phyloP scores from a whole-genome alignment of 2,113 vertebrate genomes.

The Pituophis catenifer region DNA sequence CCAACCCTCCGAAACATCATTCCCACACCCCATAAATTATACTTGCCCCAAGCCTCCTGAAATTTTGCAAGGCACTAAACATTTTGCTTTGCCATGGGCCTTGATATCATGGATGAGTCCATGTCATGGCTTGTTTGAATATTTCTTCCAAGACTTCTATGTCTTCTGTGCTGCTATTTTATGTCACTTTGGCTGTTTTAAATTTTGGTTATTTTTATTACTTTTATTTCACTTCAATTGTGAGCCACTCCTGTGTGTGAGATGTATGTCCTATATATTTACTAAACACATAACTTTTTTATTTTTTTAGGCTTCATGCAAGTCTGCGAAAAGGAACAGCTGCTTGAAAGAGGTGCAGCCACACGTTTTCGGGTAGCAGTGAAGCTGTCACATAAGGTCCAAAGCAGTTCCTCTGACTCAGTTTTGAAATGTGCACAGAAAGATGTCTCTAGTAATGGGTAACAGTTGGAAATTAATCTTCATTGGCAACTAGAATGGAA shows the following conservation, averaged over 20 bases:
- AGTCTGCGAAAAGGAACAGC: not conserved
- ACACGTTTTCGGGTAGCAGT: not conserved
- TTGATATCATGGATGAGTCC: not conserved
- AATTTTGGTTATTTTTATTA: not conserved
- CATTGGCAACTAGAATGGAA: conserved; percentile 28
- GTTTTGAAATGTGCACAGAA: not conserved
- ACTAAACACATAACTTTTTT: not conserved
- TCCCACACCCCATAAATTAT: not conserved
- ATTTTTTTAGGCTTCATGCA: not conserved
- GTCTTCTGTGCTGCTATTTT: not conserved
- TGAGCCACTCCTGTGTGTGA: not conserved
- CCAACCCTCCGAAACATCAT: not conserved
- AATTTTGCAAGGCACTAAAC: not conserved
- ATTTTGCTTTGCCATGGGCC: not conserved
- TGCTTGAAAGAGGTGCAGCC: not conserved
- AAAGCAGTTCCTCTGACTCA: not conserved
- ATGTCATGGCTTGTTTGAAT: not conserved
- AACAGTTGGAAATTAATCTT: conserved; percentile 33
- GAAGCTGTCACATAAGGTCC: not conserved
- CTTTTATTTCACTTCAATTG: not conserved
- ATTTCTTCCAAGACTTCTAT: not conserved
- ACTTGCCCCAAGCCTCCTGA: not conserved
- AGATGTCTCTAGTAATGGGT: not conserved
- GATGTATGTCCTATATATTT: not conserved
- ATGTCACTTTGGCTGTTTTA: not conserved